These are phyloP conservation scores for Copsychus sechellarum DNA, from an alignment of 2,113 vertebrate genomes.

Conservation along the genomic window DNA sequence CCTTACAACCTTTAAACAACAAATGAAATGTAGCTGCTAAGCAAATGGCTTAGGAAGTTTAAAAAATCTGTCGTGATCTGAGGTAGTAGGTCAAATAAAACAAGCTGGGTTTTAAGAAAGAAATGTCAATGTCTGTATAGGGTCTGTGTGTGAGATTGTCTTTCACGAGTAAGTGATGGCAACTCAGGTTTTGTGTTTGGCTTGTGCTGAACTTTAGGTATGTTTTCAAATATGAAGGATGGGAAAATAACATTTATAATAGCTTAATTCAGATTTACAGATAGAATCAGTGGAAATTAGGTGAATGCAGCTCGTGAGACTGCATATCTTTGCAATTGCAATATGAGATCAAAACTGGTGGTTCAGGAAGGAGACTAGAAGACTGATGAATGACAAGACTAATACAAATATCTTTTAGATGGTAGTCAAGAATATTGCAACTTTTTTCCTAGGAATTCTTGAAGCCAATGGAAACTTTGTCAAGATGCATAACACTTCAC, in stretches of 20 bases:
- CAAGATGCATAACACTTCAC: slow-evolving; percentile 76
- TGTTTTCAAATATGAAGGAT: neutral
- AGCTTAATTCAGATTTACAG: neutral
- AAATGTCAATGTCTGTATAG: neutral
- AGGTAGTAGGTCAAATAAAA: neutral
- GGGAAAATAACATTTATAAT: neutral
- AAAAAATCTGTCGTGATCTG: neutral
- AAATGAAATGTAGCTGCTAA: neutral
- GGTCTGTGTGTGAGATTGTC: neutral
- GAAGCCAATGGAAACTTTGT: slow-evolving; percentile 73
- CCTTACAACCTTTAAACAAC: neutral
- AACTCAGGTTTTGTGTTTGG: neutral
- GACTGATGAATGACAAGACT: neutral
- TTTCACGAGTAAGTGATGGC: neutral
- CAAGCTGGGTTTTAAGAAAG: neutral
- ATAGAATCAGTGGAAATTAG: neutral
- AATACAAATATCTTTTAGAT: neutral
- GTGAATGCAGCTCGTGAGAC: neutral
- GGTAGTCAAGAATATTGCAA: neutral
- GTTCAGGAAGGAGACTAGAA: neutral
- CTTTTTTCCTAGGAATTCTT: slow-evolving; percentile 59
- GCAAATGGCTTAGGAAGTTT: neutral
- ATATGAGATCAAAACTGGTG: neutral
- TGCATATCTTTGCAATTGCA: neutral
- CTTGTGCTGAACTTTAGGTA: neutral